Conservation (phyloP, 2,888 invertebrate genomes). For the Lasioglossum lativentre region DNA sequence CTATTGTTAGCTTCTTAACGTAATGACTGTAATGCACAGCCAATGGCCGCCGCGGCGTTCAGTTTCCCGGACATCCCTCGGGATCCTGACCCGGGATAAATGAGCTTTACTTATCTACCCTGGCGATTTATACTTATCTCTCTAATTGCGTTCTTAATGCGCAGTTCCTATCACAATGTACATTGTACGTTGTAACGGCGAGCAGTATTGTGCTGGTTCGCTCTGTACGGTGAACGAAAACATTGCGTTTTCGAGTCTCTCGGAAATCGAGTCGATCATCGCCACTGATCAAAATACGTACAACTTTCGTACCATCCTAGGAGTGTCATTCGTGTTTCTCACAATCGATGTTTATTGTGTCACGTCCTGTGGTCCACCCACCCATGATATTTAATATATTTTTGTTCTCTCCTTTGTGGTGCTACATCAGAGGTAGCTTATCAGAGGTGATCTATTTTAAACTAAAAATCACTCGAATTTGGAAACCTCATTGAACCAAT, state of each 20-base stretch:
- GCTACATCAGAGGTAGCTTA: too few relatives aligned
- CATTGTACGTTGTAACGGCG: neutral
- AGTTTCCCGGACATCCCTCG: conserved; percentile 35
- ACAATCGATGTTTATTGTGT: too few relatives aligned
- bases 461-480: too few relatives aligned
- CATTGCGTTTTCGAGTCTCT: neutral
- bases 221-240: neutral
- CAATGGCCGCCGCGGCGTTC: conserved; percentile 29
- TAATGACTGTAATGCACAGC: conserved; percentile 38
- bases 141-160: conserved; percentile 43
- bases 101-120: conserved; percentile 54
- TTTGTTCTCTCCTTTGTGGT: too few relatives aligned
- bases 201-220: too few relatives aligned
- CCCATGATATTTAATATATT: too few relatives aligned
- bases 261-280: neutral
- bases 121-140: conserved; percentile 31
- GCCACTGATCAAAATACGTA: too few relatives aligned
- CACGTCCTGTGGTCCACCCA: too few relatives aligned
- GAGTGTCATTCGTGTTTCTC: too few relatives aligned
- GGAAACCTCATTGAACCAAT: too few relatives aligned
- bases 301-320: too few relatives aligned
- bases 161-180: conserved; percentile 11
- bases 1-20: conserved; percentile 53
- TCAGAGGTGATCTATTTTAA: too few relatives aligned
- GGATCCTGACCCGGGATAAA: conserved; percentile 40